Conservation (phyloP, 2,113 vertebrate genomes). For the Esox niger region DNA sequence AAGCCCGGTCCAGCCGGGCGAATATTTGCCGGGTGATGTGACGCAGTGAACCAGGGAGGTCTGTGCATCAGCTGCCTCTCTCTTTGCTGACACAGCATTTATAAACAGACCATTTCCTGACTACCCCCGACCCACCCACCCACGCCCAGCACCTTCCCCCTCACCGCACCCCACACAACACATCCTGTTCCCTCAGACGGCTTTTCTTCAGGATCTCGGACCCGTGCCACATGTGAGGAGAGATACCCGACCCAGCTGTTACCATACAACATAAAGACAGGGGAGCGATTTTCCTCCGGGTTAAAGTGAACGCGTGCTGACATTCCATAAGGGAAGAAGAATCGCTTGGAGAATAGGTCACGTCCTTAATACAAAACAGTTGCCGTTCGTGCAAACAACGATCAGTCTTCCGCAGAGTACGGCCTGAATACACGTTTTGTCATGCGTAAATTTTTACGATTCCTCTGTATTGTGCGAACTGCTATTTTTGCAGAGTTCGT, state of each 20-base stretch:
- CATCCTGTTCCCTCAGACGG: conserved; percentile 17
- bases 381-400: conserved; percentile 21
- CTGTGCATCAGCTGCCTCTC: conserved; percentile 42
- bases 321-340: conserved; percentile 1
- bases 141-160: conserved; percentile 29
- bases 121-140: conserved; percentile 36
- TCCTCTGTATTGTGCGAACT: not conserved
- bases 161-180: conserved; percentile 31
- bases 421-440: not conserved
- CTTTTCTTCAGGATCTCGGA: conserved; percentile 22
- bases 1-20: conserved; percentile 50
- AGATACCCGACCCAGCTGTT: conserved; percentile 39
- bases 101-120: conserved; percentile 49
- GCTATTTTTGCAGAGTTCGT: not conserved
- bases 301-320: conserved; percentile 12
- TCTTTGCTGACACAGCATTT: conserved; percentile 40
- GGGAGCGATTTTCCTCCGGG: conserved; percentile 21
- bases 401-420: not conserved
- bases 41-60: conserved; percentile 22
- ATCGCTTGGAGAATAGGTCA: conserved; percentile 24
- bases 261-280: conserved; percentile 18
- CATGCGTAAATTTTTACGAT: not conserved
- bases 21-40: conserved; percentile 26
- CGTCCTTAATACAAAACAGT: not conserved
- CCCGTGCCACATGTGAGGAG: not conserved